phyloP scores from a whole-genome alignment of 2,113 vertebrate genomes.

The Nematolebias whitei region DNA sequence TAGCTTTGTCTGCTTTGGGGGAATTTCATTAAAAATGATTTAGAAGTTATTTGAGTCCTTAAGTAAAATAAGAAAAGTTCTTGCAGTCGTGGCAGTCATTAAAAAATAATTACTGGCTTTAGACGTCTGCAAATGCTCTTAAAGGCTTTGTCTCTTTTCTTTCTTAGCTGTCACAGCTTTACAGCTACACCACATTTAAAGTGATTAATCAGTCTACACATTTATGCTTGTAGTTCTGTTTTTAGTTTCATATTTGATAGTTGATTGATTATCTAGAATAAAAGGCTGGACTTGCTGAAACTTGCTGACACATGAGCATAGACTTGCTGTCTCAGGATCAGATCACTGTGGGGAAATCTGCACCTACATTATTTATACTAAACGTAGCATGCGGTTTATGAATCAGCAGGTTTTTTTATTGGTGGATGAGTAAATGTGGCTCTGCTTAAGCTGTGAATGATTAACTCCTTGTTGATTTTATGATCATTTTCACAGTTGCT shows the following conservation, averaged over 20 bases:
- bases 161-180: neutral
- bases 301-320: slow-evolving; percentile 20
- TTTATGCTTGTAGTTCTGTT: neutral
- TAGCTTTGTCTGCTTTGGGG: slow-evolving; percentile 1
- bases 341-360: slow-evolving; percentile 21
- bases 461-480: slow-evolving; percentile 4
- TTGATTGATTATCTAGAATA: neutral
- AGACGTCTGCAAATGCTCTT: neutral
- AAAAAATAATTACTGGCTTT: slow-evolving; percentile 18
- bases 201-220: neutral
- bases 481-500: neutral
- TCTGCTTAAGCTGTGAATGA: slow-evolving; percentile 12
- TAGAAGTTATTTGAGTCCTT: slow-evolving; percentile 2
- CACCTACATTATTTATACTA: slow-evolving; percentile 26
- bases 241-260: neutral
- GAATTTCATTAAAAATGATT: slow-evolving; percentile 15
- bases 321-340: slow-evolving; percentile 12
- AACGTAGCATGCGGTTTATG: slow-evolving; percentile 33
- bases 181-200: neutral
- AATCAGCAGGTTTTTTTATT: slow-evolving; percentile 33
- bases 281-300: slow-evolving; percentile 13
- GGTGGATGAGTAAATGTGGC: slow-evolving; percentile 6
- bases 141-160: neutral
- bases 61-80: neutral
- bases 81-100: neutral